Conservation (phyloP, 2,113 vertebrate genomes). For the Varanus salvator region DNA sequence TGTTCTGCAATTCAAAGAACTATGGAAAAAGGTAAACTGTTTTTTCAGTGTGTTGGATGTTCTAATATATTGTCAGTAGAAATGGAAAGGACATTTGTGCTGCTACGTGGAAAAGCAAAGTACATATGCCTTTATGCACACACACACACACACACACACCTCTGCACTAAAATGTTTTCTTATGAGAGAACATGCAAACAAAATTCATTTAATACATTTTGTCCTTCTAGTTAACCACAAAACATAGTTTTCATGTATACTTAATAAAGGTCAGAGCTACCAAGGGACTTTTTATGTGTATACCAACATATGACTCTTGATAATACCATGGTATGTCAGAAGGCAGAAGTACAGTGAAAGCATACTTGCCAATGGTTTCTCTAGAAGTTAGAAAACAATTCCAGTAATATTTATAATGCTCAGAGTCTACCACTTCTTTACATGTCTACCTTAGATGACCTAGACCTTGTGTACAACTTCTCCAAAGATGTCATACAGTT, state of each 20-base stretch:
- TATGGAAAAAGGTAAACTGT: slow-evolving; percentile 46
- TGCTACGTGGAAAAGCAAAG: slow-evolving; percentile 45
- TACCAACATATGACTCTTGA: slow-evolving; percentile 83
- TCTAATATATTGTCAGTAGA: slow-evolving; percentile 35
- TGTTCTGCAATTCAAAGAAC: slow-evolving; percentile 55
- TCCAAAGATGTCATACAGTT: slow-evolving; percentile 82
- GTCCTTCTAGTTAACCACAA: slow-evolving; percentile 29
- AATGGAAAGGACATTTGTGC: slow-evolving; percentile 30
- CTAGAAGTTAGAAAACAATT: slow-evolving; percentile 76
- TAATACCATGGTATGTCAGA: slow-evolving; percentile 79
- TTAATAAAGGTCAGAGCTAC: slow-evolving; percentile 80
- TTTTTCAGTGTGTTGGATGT: slow-evolving; percentile 32
- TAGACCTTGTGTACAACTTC: slow-evolving; percentile 81
- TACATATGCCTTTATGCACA: slow-evolving; percentile 9
- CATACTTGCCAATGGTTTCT: slow-evolving; percentile 80
- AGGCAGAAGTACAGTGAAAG: slow-evolving; percentile 78
- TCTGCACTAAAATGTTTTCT: slow-evolving; percentile 10
- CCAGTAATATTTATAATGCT: slow-evolving; percentile 75
- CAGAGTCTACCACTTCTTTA: slow-evolving; percentile 77
- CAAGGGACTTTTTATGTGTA: slow-evolving; percentile 83
- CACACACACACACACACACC: neutral
- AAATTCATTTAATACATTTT: slow-evolving; percentile 35
- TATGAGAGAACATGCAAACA: slow-evolving; percentile 35
- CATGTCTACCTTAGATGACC: slow-evolving; percentile 74
- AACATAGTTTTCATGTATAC: slow-evolving; percentile 39